These are phyloP conservation scores for Hyperoplus immaculatus DNA, from an alignment of 2,797 vertebrate species.

Conservation along the genomic window DNA sequence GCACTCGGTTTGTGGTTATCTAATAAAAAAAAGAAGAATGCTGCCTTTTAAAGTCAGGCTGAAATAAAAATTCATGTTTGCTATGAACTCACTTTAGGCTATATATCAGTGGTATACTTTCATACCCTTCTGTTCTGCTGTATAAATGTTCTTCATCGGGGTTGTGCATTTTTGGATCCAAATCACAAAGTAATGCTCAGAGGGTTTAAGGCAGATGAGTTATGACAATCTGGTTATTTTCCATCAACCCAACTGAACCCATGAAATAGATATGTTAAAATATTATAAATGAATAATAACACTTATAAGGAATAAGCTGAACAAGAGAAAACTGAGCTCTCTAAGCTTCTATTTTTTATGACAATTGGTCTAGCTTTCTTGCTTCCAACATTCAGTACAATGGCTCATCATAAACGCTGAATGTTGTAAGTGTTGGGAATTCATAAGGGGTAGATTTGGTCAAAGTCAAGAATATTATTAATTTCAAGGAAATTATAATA, in stretches of 20 bases:
- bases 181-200: background rate
- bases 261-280: background rate
- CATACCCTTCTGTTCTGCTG: background rate
- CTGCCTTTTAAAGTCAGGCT: constrained; percentile 6
- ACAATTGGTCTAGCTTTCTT: background rate
- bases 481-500: too few relatives aligned
- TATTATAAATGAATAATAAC: background rate
- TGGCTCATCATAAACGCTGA: background rate
- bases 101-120: background rate
- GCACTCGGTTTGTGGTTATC: background rate
- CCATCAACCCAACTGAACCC: background rate
- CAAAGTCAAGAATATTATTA: too few relatives aligned
- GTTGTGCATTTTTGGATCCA: background rate
- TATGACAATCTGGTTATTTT: background rate
- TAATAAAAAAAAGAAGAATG: background rate
- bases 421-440: background rate
- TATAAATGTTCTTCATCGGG: background rate
- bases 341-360: background rate
- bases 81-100: background rate
- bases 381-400: background rate
- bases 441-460: too few relatives aligned
- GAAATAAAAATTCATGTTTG: background rate
- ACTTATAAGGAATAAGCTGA: background rate
- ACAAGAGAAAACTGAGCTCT: background rate
- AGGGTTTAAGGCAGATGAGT: background rate